These are phyloP conservation scores for Euphydryas editha DNA, from an alignment of 2,888 invertebrate species.

Conservation along the genomic window DNA sequence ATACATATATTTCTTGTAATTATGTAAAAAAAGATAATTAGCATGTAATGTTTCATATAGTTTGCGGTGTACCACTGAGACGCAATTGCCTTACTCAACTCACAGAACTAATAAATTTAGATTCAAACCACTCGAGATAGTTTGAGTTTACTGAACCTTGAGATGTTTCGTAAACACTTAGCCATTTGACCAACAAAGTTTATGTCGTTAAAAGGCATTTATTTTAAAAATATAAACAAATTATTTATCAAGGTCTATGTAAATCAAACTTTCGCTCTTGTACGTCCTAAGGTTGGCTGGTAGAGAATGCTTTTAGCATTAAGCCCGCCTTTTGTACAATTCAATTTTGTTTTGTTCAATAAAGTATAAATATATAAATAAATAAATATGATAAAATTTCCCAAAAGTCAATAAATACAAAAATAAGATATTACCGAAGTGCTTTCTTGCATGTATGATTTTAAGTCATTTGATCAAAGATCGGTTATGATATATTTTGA, in stretches of 20 bases:
- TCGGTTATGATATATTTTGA: too few relatives aligned
- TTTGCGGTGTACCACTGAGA: neutral
- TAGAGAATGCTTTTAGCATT: too few relatives aligned
- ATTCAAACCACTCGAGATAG: neutral
- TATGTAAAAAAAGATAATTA: neutral
- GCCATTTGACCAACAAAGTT: slow-evolving; percentile 15
- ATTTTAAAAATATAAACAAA: slow-evolving; percentile 14
- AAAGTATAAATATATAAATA: too few relatives aligned
- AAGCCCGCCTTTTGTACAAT: too few relatives aligned
- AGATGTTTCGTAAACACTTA: slow-evolving; percentile 21
- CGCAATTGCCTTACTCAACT: neutral
- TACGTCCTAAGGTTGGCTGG: too few relatives aligned
- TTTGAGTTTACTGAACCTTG: slow-evolving; percentile 24
- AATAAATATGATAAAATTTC: too few relatives aligned
- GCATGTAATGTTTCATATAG: neutral
- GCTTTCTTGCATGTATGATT: too few relatives aligned
- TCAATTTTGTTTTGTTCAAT: too few relatives aligned
- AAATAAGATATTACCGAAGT: too few relatives aligned
- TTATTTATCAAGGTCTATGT: slow-evolving; percentile 11
- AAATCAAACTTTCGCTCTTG: too few relatives aligned
- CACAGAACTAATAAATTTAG: neutral
- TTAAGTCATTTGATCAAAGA: too few relatives aligned
- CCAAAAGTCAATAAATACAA: too few relatives aligned
- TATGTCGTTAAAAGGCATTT: slow-evolving; percentile 25
- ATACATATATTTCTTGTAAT: neutral